Evolutionary conservation across 2,113 vertebrate genomes (phyloP), one percentile per base, ranked within the genome.

Genomic region (Pachyramphus minor): DNA sequence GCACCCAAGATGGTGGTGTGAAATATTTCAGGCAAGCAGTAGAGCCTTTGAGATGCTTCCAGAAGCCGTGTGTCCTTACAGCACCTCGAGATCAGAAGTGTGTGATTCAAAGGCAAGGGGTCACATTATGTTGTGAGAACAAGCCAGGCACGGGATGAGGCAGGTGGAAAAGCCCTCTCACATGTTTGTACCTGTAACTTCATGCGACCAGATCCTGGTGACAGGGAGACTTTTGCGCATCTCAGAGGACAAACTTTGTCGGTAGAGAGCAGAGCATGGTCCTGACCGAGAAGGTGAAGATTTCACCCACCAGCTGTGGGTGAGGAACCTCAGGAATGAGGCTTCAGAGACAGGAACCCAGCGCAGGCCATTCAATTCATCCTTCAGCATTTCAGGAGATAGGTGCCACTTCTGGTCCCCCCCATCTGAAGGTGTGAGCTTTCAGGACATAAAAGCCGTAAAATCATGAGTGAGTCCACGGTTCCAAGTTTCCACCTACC

Each of bases 191-290:
- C 27, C 25, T 53, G 37, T 20, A 28, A 12, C 30, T 28, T 41
- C 0, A 1, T 45, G 35, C 44, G 23, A 9, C 5, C 1, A 3
- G 28, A 13, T 2, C 3, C 10, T 63, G 39, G 17, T n/a, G 13
- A 19, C 12, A 71, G 37, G 41, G 25, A 20, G 42, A 67, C 42
- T 89, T 84, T 37, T 88, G 72, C 59, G 76, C 37, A 41, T 47
- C 47, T 50, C 0, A 0, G 55, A 74, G 45, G 18, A 93, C 58
- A 66, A 39, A 10, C 63, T 37, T 12, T 35, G 50, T 41, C 44
- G 56, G 27, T 35, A 82, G 47, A 24, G 77, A 87, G 12, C 16
- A 68, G 33, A 52, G 22, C 24, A 1, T 27, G 41, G 41, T 49
- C 35, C 63, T 28, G 9, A 39, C 20, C 27, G 50, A 50, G 45